A percentile compares a stretch with the other conserved stretches of the same genome.
Evolutionary conservation across 2,797 vertebrate genomes (phyloP).

Genomic region (Argya squamiceps): DNA sequence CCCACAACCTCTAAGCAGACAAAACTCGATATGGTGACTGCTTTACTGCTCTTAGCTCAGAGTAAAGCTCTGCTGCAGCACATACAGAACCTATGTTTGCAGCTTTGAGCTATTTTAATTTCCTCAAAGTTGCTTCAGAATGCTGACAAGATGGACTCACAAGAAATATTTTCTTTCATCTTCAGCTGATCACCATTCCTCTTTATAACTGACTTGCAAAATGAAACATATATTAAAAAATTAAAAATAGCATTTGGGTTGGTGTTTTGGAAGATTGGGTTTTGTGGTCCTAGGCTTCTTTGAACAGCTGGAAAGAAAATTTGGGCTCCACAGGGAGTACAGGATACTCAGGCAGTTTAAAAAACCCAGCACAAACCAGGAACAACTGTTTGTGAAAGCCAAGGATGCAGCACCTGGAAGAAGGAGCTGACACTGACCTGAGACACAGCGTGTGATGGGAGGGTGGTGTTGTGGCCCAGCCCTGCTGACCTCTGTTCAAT

Average conservation of each 20-base stretch:
- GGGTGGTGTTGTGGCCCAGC: background rate
- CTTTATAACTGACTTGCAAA: background rate
- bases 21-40: accelerated
- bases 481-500: background rate
- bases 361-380: background rate
- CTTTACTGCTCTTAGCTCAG: background rate
- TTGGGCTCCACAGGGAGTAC: background rate
- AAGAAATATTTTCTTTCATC: background rate
- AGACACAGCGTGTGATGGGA: accelerated
- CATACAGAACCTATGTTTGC: background rate
- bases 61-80: background rate
- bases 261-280: background rate
- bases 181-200: background rate
- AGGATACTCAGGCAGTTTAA: background rate
- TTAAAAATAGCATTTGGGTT: background rate
- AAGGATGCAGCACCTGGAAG: background rate
- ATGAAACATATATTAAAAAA: background rate
- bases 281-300: background rate
- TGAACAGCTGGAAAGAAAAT: background rate
- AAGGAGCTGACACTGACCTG: background rate
- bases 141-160: background rate
- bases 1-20: background rate
- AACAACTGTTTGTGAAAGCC: background rate
- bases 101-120: background rate
- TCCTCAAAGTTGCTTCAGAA: background rate